Evolutionary conservation across 2,113 vertebrate species (phyloP), one percentile per base, ranked within the genome.

Genomic region (Cololabis saira): DNA sequence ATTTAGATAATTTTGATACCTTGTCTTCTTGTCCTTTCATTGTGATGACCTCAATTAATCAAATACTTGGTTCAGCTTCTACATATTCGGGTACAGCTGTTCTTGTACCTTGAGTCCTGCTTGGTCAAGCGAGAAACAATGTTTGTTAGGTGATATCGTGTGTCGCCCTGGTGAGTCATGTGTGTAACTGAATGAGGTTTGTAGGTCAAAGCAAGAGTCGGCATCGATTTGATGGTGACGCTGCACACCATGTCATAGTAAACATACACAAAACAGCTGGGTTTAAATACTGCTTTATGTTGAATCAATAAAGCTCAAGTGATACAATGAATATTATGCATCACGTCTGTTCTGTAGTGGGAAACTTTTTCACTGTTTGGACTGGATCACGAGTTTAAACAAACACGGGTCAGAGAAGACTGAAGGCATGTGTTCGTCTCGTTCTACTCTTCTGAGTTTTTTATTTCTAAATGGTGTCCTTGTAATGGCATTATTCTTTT

Each of bases 131-230:
- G n/a, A 58, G 51, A 19, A 22, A 16, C 41, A n/a, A 18, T n/a
- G 14, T n/a, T 43, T 3, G 3, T 45, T 52, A 17, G 27, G n/a
- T 52, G 17, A 40, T 40, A 10, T 5, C 43, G n/a, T 71, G 19
- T 22, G 10, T 9, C 1, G 33, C 33, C 3, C 65, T 2, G 19
- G 37, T 71, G 67, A 65, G 48, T 75, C 43, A 67, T 67, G 60
- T 45, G 2, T 71, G 14, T 51, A 64, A 74, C 71, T 62, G 33
- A 89, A 85, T 57, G 62, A 40, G 60, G 87, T 83, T 87, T 87
- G 61, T 85, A 80, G 87, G 87, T 73, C 82, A 64, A 66, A 55
- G 74, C 40, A 53, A 19, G 50, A 53, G 72, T 60, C 57, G 3
- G 49, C 44, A 84, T 87, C 80, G 82, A 89, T 84, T 68, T 64